phyloP scores from a whole-genome alignment of 2,113 vertebrate species.

The Pitta sordida region DNA sequence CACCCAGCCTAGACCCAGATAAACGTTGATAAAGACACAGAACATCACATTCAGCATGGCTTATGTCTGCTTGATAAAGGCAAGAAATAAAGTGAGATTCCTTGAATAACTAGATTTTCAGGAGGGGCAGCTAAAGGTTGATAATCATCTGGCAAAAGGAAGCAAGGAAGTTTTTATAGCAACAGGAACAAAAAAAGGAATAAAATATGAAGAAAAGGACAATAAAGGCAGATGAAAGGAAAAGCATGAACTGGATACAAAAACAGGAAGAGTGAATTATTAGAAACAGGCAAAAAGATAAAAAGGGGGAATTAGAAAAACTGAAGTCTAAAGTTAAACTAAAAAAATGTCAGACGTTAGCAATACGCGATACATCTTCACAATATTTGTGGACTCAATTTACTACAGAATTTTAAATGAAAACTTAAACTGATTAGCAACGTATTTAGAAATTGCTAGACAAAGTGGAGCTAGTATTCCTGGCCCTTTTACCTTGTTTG shows the following conservation, averaged over 20 bases:
- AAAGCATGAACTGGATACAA: neutral
- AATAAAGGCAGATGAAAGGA: constrained; percentile 3
- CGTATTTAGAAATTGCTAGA: neutral
- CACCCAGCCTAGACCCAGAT: neutral
- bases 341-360: neutral
- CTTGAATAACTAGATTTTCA: constrained; percentile 23
- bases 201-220: neutral
- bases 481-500: neutral
- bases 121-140: neutral
- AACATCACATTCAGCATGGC: neutral
- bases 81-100: constrained; percentile 24
- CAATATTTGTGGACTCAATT: neutral
- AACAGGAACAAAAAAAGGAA: neutral
- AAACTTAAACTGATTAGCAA: neutral
- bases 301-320: neutral
- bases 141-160: neutral
- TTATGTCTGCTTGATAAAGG: constrained; percentile 20
- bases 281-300: constrained; percentile 12
- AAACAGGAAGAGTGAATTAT: neutral
- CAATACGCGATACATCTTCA: accelerated
- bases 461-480: neutral
- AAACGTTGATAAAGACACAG: neutral
- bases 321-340: neutral
- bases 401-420: neutral
- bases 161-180: neutral